Conservation (phyloP, 2,113 vertebrate species). For the Antidorcas marsupialis region DNA sequence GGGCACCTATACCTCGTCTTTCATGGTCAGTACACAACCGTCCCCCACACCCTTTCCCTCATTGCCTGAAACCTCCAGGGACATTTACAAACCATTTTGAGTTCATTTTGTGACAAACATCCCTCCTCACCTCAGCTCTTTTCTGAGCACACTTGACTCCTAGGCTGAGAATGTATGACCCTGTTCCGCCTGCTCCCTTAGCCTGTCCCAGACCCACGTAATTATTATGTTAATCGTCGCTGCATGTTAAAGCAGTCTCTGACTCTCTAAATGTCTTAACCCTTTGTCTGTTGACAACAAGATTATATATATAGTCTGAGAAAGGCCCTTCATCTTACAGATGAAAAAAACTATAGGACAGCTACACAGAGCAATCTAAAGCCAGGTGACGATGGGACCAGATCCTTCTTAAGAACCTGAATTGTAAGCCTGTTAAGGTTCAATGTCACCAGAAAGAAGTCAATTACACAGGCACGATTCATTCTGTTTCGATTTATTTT, state of each 20-base stretch:
- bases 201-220: accelerated
- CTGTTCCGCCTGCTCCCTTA: accelerated
- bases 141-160: accelerated
- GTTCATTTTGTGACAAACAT: not conserved
- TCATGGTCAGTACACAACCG: not conserved
- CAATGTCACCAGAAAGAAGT: not conserved
- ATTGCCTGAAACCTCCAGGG: not conserved
- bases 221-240: not conserved
- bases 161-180: not conserved
- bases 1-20: accelerated
- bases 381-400: not conserved
- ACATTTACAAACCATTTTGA: not conserved
- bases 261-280: not conserved
- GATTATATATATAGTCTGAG: not conserved
- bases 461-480: not conserved
- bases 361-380: not conserved
- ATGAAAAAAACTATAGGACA: not conserved
- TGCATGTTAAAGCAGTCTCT: not conserved
- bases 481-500: not conserved
- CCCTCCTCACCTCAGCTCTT: not conserved
- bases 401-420: not conserved
- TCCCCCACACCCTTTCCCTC: not conserved
- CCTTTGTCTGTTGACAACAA: not conserved
- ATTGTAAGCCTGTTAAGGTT: not conserved
- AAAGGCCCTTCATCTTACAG: not conserved